Evolutionary conservation across 1,140 invertebrate genomes (phyloP), one percentile per base, ranked within the genome.

Genomic region (Nylanderia fulva): DNA sequence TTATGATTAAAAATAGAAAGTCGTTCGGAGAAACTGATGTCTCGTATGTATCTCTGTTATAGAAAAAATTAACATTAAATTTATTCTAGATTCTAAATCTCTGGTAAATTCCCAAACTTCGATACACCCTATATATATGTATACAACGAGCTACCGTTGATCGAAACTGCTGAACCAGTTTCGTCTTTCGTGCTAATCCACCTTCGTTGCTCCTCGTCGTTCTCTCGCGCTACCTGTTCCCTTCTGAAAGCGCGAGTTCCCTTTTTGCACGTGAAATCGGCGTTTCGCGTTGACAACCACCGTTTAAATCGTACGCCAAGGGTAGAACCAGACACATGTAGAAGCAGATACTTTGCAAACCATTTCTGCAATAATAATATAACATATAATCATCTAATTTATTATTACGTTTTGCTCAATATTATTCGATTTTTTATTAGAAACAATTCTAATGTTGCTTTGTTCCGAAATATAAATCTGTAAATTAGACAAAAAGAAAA

Each of bases 121-220:
- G 36, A 61, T 56, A 82, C 77, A 82, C 77, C 71, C 71, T 84
- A 21, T 84, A 83, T 39, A 52, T 45, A 33, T 82, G 63, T 18
- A 61, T 21, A 88, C 48, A 21, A 42, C 54, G 75, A 86, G 88
- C 82, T 89, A 92, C 86, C 88, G 86, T 91, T 91, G 90, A 63
- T 88, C 90, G 91, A 92, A 92, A 92, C 90, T 89, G 91, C 90
- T 92, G 91, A 90, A 93, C 91, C 92, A 93, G 92, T 93, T 93
- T 93, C 89, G 89, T 91, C 90, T 91, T 92, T 92, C 88, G 84
- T 90, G 89, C 91, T 91, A 90, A 92, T 92, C 88, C 84, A 89
- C 71, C 85, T 85, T 60, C 68, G 66, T 77, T 48, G 54, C 58
- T 84, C 58, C 45, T 58, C 45, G 15, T 52, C n/a, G n/a, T n/a